phyloP scores from a whole-genome alignment of 2,797 vertebrate species.

The Saxicola maurus region DNA sequence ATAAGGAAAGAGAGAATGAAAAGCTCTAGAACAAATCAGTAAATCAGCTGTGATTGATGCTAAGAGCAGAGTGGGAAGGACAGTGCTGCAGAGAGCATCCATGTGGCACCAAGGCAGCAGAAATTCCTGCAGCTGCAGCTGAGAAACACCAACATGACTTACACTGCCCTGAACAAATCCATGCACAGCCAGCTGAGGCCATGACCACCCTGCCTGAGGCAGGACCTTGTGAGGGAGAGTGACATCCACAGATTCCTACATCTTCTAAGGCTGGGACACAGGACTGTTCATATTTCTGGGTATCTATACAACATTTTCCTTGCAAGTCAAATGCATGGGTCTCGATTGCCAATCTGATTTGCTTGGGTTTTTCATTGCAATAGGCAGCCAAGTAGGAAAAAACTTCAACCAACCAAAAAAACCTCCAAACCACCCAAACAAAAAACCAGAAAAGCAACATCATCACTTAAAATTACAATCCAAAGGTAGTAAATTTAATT shows the following conservation, averaged over 20 bases:
- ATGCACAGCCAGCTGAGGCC: background rate
- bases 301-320: background rate
- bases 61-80: background rate
- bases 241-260: background rate
- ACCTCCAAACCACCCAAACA: fast-evolving
- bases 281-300: background rate
- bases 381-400: background rate
- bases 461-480: background rate
- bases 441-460: background rate
- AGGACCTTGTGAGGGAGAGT: background rate
- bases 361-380: background rate
- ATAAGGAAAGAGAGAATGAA: background rate
- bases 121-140: background rate
- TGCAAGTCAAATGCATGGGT: background rate
- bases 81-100: background rate
- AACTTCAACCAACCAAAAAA: background rate
- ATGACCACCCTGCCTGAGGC: background rate
- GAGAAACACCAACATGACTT: background rate
- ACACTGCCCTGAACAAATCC: background rate
- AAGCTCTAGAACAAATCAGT: background rate
- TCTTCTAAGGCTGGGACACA: background rate
- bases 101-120: background rate
- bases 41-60: fast-evolving
- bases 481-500: background rate
- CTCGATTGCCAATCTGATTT: background rate